A percentile compares a stretch with the other conserved stretches of the same genome.
phyloP scores from a whole-genome alignment of 2,113 vertebrate genomes.

The Collichthys lucidus region DNA sequence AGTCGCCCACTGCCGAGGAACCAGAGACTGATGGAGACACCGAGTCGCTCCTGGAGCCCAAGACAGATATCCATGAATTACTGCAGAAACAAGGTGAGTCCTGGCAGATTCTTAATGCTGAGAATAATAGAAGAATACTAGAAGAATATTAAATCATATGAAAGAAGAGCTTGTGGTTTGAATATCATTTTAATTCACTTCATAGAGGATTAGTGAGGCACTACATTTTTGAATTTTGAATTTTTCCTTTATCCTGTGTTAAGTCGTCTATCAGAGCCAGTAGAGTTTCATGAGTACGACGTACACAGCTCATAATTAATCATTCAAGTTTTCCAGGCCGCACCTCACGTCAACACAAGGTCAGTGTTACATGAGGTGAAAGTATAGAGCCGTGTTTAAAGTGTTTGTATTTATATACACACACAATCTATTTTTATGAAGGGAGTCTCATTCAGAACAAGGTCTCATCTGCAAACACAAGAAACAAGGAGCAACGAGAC shows the following conservation, averaged over 20 bases:
- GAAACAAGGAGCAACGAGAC: too few relatives aligned
- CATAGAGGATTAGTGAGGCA: background rate
- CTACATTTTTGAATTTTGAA: background rate
- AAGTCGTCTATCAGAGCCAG: background rate
- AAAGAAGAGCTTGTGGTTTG: background rate
- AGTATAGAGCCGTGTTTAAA: too few relatives aligned
- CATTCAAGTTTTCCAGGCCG: too few relatives aligned
- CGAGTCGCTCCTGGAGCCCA: slow-evolving; percentile 82
- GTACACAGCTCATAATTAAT: too few relatives aligned
- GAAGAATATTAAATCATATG: background rate
- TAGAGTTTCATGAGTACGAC: background rate
- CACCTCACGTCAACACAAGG: too few relatives aligned
- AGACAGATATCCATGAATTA: slow-evolving; percentile 90
- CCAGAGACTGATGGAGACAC: slow-evolving; percentile 79
- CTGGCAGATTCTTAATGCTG: background rate
- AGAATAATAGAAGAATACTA: too few relatives aligned
- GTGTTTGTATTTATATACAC: too few relatives aligned
- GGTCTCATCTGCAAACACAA: too few relatives aligned
- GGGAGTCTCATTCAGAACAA: too few relatives aligned
- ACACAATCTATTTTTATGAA: too few relatives aligned
- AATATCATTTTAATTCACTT: background rate
- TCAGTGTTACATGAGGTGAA: too few relatives aligned
- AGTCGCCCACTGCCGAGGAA: slow-evolving; percentile 75
- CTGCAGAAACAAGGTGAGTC: slow-evolving; percentile 90
- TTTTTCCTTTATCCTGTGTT: too few relatives aligned